Evolutionary conservation across 2,888 invertebrate genomes (phyloP).

Genomic region (Heliconius ismenius): DNA sequence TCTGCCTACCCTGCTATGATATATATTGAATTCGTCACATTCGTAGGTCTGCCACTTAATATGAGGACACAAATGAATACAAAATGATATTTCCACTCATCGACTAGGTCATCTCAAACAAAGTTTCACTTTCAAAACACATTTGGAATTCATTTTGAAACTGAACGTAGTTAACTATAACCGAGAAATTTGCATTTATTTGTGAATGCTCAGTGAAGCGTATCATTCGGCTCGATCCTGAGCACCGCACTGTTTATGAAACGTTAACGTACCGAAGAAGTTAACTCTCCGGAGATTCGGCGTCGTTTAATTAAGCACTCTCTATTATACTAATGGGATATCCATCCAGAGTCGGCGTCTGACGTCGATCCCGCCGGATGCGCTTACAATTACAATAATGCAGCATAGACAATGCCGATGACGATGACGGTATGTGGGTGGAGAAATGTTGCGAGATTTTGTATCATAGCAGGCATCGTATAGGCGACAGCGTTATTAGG

Average conservation of each 20-base stretch:
- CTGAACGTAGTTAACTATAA: slow-evolving; percentile 38
- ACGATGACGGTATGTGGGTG: slow-evolving; percentile 36
- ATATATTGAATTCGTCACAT: slow-evolving; percentile 20
- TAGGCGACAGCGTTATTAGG: slow-evolving; percentile 8
- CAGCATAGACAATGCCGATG: slow-evolving; percentile 49
- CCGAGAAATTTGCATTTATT: slow-evolving; percentile 43
- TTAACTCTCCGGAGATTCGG: slow-evolving; percentile 37
- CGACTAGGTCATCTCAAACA: slow-evolving; percentile 30
- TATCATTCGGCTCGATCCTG: slow-evolving; percentile 29
- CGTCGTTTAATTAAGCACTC: slow-evolving; percentile 48
- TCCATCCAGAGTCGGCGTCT: slow-evolving; percentile 41
- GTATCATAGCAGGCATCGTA: slow-evolving; percentile 17
- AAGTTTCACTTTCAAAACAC: slow-evolving; percentile 40
- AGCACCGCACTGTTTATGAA: slow-evolving; percentile 34
- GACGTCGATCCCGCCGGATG: slow-evolving; percentile 55
- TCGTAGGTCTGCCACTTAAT: slow-evolving; percentile 5
- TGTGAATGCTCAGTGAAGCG: slow-evolving; percentile 33
- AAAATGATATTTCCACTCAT: slow-evolving; percentile 20
- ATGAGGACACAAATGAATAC: slow-evolving; percentile 22
- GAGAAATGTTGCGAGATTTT: slow-evolving; percentile 44
- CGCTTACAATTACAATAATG: slow-evolving; percentile 65
- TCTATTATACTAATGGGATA: slow-evolving; percentile 51
- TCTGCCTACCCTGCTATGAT: too few relatives aligned
- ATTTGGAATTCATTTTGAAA: slow-evolving; percentile 37
- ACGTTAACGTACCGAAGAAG: slow-evolving; percentile 38